Evolutionary conservation across 2,113 vertebrate genomes (phyloP), one percentile per base, ranked within the genome.

Genomic region (Mormyrus lacerda): DNA sequence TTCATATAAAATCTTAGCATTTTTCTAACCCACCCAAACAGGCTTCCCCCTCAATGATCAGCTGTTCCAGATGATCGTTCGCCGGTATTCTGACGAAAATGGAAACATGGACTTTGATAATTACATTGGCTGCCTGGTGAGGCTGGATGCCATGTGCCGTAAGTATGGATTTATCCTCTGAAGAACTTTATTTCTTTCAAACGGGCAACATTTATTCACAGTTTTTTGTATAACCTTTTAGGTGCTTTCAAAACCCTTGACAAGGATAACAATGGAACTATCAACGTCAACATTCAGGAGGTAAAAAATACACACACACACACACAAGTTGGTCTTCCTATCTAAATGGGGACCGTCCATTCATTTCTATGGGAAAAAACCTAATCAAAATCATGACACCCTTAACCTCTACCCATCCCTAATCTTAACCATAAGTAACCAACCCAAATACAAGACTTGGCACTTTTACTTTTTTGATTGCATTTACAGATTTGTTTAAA

Each of bases 131-230:
- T 99, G 98, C 92, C 93, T 99, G 90, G 97, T 99, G 19, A 95
- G 97, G 8, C 94, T 99, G 91, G 98, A 99, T 50, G 96, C 97
- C 90, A 99, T 99, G 98, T 99, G 98, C 91, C 95, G 98, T 91
- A 92, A 97, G 97, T 95, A 17, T 79, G 8, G 39, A 42, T 24
- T 89, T 1, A 4, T 86, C 85, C 44, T 3, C 76, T 27, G 1
- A 3, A 11, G 39, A n/a, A 55, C 0, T 83, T 27, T 19, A 42
- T 55, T 5, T 69, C 44, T 9, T 76, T 31, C 6, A 50, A 3
- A 84, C 5, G 1, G 73, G 24, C 87, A 73, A 45, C 17, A 21
- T 55, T 5, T 31, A 19, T 0, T 61, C 45, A 4, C 27, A 35
- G 44, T 85, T 82, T 4, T 89, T 55, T 15, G 17, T 42, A 10